Base-by-base conservation (phyloP, 1,140 invertebrate species). In the Cecropterus lyciades region DNA sequence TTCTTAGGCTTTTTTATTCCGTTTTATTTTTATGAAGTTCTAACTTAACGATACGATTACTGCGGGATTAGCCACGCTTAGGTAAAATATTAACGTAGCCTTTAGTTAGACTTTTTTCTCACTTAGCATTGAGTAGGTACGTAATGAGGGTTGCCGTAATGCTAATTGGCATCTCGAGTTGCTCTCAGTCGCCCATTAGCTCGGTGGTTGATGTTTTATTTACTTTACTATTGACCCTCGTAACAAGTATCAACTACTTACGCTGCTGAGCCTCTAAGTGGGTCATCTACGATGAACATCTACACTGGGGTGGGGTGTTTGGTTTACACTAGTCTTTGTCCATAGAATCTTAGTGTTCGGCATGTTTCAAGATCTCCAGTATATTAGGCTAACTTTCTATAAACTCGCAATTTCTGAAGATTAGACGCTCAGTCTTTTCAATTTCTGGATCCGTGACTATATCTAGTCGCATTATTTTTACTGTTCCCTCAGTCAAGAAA, bases 151-250 rank as follows among this genome's bases (percentile, higher is more conserved):
- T n/a, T 40, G 11, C n/a, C 37, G 10, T 40, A 40, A 40, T 40
- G 37, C 37, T 40, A 40, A 40, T 40, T 40, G 37, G 37, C 37
- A 40, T 40, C 37, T 40, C 37, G 37, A 40, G 37, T 40, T n/a
- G 37, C 37, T 40, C 37, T 40, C 10, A 5, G 37, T 40, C 37
- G 37, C 37, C 37, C 37, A 40, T 40, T 40, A 40, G 37, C 37
- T 40, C 37, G 37, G 37, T 40, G 37, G 37, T 40, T 40, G 37
- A 40, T 40, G 37, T 40, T 40, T 40, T 40, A n/a, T 40, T 40
- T 40, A 9, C 37, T n/a, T 40, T 40, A 40, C 37, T n/a, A 40
- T 40, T 40, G 37, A 40, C 37, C 37, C 37, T 40, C 37, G 37
- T 40, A 40, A 40, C 11, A 40, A n/a, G 37, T 40, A n/a, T n/a